Base-by-base conservation (phyloP, 2,113 vertebrate species). In the Hucho hucho region DNA sequence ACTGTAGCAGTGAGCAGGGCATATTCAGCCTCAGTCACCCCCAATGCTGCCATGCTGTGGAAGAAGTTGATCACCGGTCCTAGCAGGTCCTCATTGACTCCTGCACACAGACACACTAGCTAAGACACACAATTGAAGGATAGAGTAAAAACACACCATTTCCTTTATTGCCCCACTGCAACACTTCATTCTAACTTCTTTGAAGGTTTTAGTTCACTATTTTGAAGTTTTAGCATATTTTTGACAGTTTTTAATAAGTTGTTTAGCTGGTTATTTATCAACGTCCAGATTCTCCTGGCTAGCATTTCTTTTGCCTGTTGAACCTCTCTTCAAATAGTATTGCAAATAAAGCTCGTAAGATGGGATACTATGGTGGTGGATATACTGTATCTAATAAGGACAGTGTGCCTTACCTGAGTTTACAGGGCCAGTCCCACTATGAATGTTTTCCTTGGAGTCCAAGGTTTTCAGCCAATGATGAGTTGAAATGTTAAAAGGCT, bases 1-100 rank as follows among this genome's bases (percentile, higher is more conserved):
- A 92, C 93, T 13, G 95, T 96, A 12, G 96, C 97, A 4, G 94
- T 93, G 12, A 98, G 96, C 72, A 99, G 92, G 7, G 95, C 87
- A n/a, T 98, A 98, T 64, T 99, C 96, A 0, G 91, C 90, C 77
- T 96, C 95, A 0, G 93, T 95, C 79, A 96, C 91, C 22, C 90
- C 91, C 58, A 98, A 90, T 43, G 92, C 92, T 20, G 89, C 92
- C 95, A 97, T 97, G 87, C 95, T 98, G 92, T 95, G 95, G 87
- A 95, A 96, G 93, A 98, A 99, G 90, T 94, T 94, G 81, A 96
- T 93, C 43, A 97, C 86, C 0, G 94, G 93, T 0, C 92, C 91
- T 49, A 95, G 90, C 79, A 97, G 94, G 79, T 98, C 96, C 83
- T 95, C 95, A 49, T 87, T 90, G 81, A 89, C 83, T 83, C 92